phyloP scores from a whole-genome alignment of 2,797 vertebrate species.

The Trachurus trachurus region DNA sequence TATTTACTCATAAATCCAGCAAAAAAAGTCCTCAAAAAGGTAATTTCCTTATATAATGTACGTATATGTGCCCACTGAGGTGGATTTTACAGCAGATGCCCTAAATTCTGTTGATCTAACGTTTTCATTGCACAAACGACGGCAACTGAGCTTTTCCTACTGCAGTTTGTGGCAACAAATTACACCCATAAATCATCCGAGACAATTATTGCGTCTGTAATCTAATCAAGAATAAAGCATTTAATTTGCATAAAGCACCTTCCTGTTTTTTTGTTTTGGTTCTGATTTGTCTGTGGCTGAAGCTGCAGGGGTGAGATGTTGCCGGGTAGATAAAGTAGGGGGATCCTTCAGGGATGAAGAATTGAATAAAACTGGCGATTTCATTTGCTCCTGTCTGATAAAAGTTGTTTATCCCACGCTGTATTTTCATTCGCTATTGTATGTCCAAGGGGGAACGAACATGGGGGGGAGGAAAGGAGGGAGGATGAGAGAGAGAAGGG shows the following conservation, averaged over 20 bases:
- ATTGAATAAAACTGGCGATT: constrained; percentile 81
- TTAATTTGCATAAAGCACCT: constrained; percentile 82
- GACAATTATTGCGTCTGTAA: constrained; percentile 84
- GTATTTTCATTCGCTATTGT: constrained; percentile 76
- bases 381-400: constrained; percentile 76
- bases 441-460: constrained; percentile 55
- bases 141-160: constrained; percentile 58
- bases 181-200: constrained; percentile 82
- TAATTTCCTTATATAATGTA: constrained; percentile 56
- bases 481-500: constrained; percentile 36
- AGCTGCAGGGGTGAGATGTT: constrained; percentile 59
- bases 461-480: constrained; percentile 18
- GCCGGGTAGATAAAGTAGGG: constrained; percentile 46
- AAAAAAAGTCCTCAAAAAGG: constrained; percentile 29
- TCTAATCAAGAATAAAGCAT: constrained; percentile 84
- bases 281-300: constrained; percentile 11
- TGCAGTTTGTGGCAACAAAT: constrained; percentile 80
- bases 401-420: constrained; percentile 81
- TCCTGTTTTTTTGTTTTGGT: constrained; percentile 26
- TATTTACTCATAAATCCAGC: constrained; percentile 17
- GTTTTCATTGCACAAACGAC: constrained; percentile 63
- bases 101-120: constrained; percentile 52
- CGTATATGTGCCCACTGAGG: constrained; percentile 32
- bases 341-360: constrained; percentile 71
- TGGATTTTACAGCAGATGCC: constrained; percentile 53